phyloP scores from a whole-genome alignment of 2,888 invertebrate genomes.

The Embidobia sp. region DNA sequence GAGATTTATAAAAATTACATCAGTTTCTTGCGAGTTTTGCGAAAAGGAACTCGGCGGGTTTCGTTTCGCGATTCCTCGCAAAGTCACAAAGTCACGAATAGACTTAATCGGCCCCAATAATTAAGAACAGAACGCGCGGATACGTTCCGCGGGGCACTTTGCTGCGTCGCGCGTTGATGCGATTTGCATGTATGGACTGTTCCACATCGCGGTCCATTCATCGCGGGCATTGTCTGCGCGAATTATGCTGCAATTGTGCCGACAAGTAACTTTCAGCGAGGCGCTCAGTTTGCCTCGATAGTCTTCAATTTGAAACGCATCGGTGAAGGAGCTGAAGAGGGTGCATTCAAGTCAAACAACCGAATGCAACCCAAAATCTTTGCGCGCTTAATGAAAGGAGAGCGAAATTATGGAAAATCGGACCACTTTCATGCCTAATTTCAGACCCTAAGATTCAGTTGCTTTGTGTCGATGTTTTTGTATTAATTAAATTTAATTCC shows the following conservation, averaged over 20 bases:
- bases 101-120: slow-evolving; percentile 40
- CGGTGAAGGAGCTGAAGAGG: slow-evolving; percentile 1
- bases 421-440: slow-evolving; percentile 1
- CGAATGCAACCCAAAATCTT: slow-evolving; percentile 2
- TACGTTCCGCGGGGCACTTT: slow-evolving; percentile 29
- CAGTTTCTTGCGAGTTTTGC: slow-evolving; percentile 18
- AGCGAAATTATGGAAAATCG: not conserved
- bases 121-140: slow-evolving; percentile 28
- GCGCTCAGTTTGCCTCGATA: slow-evolving; percentile 23
- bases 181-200: slow-evolving; percentile 16
- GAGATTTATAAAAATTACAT: too few relatives aligned
- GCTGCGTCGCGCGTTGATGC: slow-evolving; percentile 14
- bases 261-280: slow-evolving; percentile 16
- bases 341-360: slow-evolving; percentile 13
- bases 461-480: too few relatives aligned
- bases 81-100: slow-evolving; percentile 24
- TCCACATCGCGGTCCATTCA: slow-evolving; percentile 27
- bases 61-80: not conserved
- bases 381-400: not conserved
- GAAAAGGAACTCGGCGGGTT: not conserved
- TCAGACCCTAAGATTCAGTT: too few relatives aligned
- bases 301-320: slow-evolving; percentile 17
- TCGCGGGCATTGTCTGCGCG: slow-evolving; percentile 30
- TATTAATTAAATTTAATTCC: too few relatives aligned
- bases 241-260: slow-evolving; percentile 30